These are phyloP conservation scores for Drosophila buzzatii DNA, from an alignment of 2,888 invertebrate species.

Conservation along the genomic window DNA sequence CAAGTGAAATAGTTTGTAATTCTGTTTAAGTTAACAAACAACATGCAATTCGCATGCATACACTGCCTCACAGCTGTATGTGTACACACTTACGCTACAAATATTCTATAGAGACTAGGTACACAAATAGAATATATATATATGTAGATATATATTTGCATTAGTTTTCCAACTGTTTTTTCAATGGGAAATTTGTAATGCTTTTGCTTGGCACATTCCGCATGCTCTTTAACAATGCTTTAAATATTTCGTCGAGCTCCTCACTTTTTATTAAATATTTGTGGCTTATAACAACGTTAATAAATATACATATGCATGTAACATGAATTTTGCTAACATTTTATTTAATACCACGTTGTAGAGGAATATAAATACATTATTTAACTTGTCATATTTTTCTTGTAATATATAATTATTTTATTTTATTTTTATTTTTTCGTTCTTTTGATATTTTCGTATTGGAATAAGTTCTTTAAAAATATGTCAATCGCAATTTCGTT, in stretches of 20 bases:
- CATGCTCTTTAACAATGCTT: conserved; percentile 39
- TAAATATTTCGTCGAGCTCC: background rate
- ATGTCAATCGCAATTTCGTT: conserved; percentile 8
- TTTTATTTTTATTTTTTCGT: background rate
- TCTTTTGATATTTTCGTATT: conserved; percentile 22
- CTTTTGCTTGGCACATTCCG: conserved; percentile 56
- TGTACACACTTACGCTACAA: conserved; percentile 5
- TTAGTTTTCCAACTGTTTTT: conserved; percentile 3
- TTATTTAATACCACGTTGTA: background rate
- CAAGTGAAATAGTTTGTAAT: conserved; percentile 24
- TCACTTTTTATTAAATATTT: conserved; percentile 1
- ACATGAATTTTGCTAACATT: conserved; percentile 30
- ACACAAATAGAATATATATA: conserved; percentile 14
- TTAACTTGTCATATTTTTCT: conserved; percentile 5
- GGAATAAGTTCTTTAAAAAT: conserved; percentile 27
- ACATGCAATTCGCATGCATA: conserved; percentile 30
- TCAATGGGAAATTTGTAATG: conserved; percentile 5
- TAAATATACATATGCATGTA: conserved; percentile 23
- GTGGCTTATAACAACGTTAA: conserved; percentile 26
- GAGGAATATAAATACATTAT: conserved; percentile 15
- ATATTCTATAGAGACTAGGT: background rate
- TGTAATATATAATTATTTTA: background rate
- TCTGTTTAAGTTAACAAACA: conserved; percentile 29
- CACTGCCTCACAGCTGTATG: conserved; percentile 20
- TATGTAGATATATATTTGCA: conserved; percentile 5